Percentiles rank a stretch among this genome's conserved stretches.
Conservation (phyloP, 2,113 vertebrate species). For the Pipra filicauda region DNA sequence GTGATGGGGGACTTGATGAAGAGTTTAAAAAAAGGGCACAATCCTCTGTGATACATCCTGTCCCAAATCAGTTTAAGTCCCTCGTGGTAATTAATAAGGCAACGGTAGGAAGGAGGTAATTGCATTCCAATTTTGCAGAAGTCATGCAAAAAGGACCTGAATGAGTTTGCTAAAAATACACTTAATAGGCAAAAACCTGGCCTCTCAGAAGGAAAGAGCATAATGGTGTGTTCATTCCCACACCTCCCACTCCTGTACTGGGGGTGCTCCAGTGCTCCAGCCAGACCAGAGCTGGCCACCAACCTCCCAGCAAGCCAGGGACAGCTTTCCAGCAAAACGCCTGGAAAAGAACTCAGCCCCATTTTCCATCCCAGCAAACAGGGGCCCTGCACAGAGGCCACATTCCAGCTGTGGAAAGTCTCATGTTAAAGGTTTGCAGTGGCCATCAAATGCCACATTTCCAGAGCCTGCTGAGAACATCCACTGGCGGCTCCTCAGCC, state of each 20-base stretch:
- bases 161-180: neutral
- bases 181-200: neutral
- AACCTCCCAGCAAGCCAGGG: neutral
- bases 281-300: accelerated
- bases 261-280: neutral
- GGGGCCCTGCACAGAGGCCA: neutral
- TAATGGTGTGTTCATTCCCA: accelerated
- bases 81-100: neutral
- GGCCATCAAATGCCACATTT: neutral
- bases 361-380: neutral
- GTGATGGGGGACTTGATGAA: neutral
- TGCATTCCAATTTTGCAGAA: neutral
- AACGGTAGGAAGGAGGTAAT: constrained; percentile 4
- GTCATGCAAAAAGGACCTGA: neutral
- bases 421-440: neutral
- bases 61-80: constrained; percentile 10
- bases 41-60: neutral
- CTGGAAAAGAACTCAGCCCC: neutral
- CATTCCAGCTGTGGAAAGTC: neutral
- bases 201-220: neutral
- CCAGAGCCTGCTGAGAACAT: neutral
- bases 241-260: neutral
- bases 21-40: neutral
- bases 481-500: neutral
- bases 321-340: neutral